phyloP scores from a whole-genome alignment of 2,113 vertebrate genomes.

The Tragelaphus buxtoni region DNA sequence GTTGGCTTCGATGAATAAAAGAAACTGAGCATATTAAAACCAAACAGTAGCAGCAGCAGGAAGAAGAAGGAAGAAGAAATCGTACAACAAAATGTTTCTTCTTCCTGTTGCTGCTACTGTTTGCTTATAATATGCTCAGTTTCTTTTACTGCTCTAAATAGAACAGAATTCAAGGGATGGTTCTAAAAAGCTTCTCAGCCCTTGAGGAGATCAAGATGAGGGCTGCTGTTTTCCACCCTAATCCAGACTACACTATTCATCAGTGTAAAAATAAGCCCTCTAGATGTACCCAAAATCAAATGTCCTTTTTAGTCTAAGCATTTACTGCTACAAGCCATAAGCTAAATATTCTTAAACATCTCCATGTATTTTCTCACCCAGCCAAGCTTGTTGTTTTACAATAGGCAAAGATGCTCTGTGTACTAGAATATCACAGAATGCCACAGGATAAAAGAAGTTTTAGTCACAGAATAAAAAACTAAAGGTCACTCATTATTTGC shows the following conservation, averaged over 20 bases:
- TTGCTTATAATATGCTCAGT: background rate
- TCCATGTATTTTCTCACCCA: background rate
- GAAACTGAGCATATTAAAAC: background rate
- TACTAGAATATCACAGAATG: background rate
- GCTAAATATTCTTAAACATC: slow-evolving; percentile 20
- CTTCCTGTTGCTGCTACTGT: background rate
- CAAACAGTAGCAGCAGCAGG: background rate
- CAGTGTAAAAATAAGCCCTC: background rate
- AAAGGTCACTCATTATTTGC: slow-evolving; percentile 75
- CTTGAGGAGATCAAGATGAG: background rate
- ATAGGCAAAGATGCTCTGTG: slow-evolving; percentile 10
- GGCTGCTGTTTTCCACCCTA: background rate
- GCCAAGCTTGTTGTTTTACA: background rate
- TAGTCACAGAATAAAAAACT: slow-evolving; percentile 39
- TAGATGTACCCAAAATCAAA: background rate
- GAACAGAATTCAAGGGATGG: background rate
- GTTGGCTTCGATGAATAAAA: background rate
- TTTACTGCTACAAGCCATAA: slow-evolving; percentile 5
- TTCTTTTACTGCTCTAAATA: slow-evolving; percentile 2
- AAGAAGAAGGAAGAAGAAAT: background rate
- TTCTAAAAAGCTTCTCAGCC: background rate
- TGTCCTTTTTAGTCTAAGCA: background rate
- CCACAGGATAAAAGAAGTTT: background rate
- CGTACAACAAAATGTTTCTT: background rate
- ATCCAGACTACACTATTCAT: background rate